Percentiles rank a stretch among this genome's conserved stretches.
These are phyloP conservation scores for Oegoconia quadripuncta DNA, from an alignment of 2,888 invertebrate genomes.

Conservation along the genomic window DNA sequence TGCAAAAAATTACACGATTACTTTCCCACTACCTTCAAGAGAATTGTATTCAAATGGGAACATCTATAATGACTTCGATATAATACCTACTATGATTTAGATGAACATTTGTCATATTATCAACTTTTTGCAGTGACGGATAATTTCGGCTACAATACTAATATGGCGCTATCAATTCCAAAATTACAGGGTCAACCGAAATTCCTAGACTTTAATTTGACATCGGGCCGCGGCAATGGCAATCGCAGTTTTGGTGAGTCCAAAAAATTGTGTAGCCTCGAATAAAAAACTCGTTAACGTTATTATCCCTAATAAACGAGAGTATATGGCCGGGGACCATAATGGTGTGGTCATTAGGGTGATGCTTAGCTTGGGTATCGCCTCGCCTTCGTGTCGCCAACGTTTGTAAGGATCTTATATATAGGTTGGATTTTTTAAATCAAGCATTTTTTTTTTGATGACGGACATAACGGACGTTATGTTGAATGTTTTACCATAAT, in stretches of 20 bases:
- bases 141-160: not conserved
- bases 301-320: slow-evolving; percentile 67
- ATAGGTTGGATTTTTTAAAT: too few species aligned
- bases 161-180: not conserved
- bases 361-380: slow-evolving; percentile 42
- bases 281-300: slow-evolving; percentile 67
- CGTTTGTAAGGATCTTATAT: too few species aligned
- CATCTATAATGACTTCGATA: too few species aligned
- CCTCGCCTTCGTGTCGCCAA: slow-evolving; percentile 51
- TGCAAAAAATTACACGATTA: too few species aligned
- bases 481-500: too few species aligned
- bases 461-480: too few species aligned
- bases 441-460: too few species aligned
- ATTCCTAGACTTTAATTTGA: slow-evolving; percentile 40
- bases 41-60: too few species aligned
- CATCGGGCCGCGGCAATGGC: slow-evolving; percentile 30
- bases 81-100: too few species aligned
- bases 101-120: not conserved
- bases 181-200: not conserved
- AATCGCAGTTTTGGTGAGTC: slow-evolving; percentile 42
- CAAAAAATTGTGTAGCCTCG: slow-evolving; percentile 38
- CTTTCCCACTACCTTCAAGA: too few species aligned
- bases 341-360: slow-evolving; percentile 59
- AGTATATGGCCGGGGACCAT: slow-evolving; percentile 50
- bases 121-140: not conserved